These are phyloP conservation scores for Chamaea fasciata DNA, from an alignment of 2,113 vertebrate genomes.

Conservation along the genomic window DNA sequence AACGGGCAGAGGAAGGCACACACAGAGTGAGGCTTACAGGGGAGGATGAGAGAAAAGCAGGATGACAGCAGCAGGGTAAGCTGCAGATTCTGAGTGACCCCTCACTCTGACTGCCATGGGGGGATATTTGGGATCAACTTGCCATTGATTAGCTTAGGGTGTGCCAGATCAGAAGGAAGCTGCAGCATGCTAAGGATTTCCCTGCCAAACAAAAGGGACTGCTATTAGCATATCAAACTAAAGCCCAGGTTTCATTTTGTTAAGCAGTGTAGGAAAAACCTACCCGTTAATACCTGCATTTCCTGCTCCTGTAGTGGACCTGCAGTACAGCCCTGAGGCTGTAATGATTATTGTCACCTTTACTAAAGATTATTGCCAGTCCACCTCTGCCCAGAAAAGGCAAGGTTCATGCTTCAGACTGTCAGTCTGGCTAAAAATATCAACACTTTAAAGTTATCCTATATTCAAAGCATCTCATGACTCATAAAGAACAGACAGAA, in stretches of 20 bases:
- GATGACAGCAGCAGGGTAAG: neutral
- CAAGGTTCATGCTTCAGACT: neutral
- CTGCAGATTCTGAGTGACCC: neutral
- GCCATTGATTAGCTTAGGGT: neutral
- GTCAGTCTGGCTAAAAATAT: neutral
- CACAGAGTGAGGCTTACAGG: rapidly evolving
- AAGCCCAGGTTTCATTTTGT: neutral
- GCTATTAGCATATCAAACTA: neutral
- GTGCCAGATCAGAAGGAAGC: neutral
- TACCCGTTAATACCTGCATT: neutral
- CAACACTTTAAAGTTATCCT: neutral
- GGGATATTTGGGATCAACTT: neutral
- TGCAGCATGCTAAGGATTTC: neutral
- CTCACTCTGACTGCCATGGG: neutral
- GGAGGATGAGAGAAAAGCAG: neutral
- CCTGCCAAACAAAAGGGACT: neutral
- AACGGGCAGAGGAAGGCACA: neutral
- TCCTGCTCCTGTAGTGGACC: neutral
- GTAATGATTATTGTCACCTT: neutral
- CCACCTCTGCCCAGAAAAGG: neutral
- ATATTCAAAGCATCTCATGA: neutral
- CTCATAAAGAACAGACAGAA: neutral
- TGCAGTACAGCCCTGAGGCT: neutral
- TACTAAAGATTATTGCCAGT: neutral
- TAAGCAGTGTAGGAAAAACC: neutral